phyloP scores from a whole-genome alignment of 2,113 vertebrate species.

The Chauna torquata region DNA sequence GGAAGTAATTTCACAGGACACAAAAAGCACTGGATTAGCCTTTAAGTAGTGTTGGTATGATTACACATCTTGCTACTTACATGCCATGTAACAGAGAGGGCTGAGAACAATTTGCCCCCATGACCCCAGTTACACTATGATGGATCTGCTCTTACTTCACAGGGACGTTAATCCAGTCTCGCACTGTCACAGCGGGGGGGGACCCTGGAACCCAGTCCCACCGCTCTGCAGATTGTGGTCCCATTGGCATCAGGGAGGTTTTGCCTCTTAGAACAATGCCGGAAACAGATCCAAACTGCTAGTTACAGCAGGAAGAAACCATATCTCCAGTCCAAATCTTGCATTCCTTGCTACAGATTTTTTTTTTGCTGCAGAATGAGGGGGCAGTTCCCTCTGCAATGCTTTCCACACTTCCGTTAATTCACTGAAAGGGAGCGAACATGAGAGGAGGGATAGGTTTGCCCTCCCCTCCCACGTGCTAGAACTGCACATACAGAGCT shows the following conservation, averaged over 20 bases:
- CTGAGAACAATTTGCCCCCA: not conserved
- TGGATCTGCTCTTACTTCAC: not conserved
- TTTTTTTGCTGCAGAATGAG: not conserved
- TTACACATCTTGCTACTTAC: not conserved
- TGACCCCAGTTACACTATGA: not conserved
- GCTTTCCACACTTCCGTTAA: not conserved
- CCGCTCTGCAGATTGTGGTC: not conserved
- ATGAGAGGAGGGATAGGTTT: not conserved
- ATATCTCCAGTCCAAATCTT: not conserved
- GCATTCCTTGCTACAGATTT: not conserved
- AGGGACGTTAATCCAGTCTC: not conserved
- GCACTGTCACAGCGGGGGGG: fast-evolving
- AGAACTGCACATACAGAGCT: not conserved
- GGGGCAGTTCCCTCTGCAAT: not conserved
- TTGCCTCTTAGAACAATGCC: not conserved
- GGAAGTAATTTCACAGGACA: not conserved
- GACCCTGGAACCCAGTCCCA: not conserved
- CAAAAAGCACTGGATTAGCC: not conserved
- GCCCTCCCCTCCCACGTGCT: not conserved
- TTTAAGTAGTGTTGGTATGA: not conserved
- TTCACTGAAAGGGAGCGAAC: not conserved
- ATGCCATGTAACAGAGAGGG: fast-evolving
- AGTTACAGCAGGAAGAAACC: not conserved
- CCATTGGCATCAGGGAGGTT: not conserved
- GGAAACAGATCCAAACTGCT: not conserved